A percentile compares a stretch with the other conserved stretches of the same genome.
These are phyloP conservation scores for Lycocerus yunnanus DNA, from an alignment of 2,888 invertebrate species.

Conservation along the genomic window DNA sequence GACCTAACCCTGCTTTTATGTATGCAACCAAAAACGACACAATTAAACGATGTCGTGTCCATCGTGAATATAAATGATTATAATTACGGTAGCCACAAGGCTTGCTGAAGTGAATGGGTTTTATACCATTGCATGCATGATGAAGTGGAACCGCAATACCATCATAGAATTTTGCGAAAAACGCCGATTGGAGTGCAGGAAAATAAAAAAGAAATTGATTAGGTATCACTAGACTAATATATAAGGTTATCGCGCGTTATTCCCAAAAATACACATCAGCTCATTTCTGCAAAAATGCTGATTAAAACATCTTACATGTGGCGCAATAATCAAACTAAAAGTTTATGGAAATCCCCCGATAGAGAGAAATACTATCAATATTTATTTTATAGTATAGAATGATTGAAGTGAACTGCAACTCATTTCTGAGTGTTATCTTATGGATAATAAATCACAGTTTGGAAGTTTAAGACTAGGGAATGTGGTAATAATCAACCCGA, in stretches of 20 bases:
- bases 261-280: not conserved
- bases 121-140: not conserved
- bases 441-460: no score
- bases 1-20: not conserved
- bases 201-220: not conserved
- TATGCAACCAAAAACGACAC: not conserved
- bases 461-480: no score
- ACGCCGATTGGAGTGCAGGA: not conserved
- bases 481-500: no score
- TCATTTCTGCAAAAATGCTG: no score
- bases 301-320: no score
- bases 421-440: no score
- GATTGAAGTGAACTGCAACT: no score
- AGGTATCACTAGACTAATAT: not conserved
- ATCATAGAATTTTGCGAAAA: not conserved
- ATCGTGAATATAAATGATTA: not conserved
- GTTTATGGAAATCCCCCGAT: no score
- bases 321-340: no score
- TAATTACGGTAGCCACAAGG: not conserved
- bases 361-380: no score
- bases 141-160: not conserved
- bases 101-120: not conserved
- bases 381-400: no score
- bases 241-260: not conserved
- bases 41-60: not conserved